phyloP scores from a whole-genome alignment of 2,888 invertebrate species.

The Polydrusus tereticollis region DNA sequence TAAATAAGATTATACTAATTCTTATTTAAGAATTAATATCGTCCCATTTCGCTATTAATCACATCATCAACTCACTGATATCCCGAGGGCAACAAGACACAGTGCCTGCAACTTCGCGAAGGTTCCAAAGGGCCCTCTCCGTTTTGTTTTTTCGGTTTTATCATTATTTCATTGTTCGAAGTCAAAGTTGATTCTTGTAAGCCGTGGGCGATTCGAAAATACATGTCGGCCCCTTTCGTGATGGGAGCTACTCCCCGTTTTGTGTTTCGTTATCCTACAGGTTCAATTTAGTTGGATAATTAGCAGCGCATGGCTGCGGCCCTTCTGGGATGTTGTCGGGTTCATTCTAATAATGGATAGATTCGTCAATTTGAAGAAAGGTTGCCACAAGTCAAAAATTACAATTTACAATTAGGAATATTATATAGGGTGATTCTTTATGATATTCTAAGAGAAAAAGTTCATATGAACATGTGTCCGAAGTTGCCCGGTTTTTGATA shows the following conservation, averaged over 20 bases:
- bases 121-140: constrained; percentile 22
- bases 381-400: too few relatives aligned
- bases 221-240: constrained; percentile 19
- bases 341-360: too few relatives aligned
- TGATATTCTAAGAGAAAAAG: too few relatives aligned
- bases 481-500: too few relatives aligned
- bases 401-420: too few relatives aligned
- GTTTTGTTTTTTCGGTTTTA: constrained; percentile 37
- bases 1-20: too few relatives aligned
- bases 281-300: constrained; percentile 1
- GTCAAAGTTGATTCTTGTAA: constrained; percentile 38
- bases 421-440: too few relatives aligned
- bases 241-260: background rate
- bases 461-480: too few relatives aligned
- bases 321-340: too few relatives aligned
- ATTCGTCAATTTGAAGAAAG: too few relatives aligned
- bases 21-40: too few relatives aligned
- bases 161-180: constrained; percentile 43
- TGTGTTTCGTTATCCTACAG: constrained; percentile 3
- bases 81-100: constrained; percentile 36
- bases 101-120: background rate
- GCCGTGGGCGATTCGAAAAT: constrained; percentile 25
- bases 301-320: background rate
- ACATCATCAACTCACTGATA: constrained; percentile 14
- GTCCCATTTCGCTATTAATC: too few relatives aligned